Conservation (phyloP, 2,888 invertebrate species). For the Mylabris sibirica region DNA sequence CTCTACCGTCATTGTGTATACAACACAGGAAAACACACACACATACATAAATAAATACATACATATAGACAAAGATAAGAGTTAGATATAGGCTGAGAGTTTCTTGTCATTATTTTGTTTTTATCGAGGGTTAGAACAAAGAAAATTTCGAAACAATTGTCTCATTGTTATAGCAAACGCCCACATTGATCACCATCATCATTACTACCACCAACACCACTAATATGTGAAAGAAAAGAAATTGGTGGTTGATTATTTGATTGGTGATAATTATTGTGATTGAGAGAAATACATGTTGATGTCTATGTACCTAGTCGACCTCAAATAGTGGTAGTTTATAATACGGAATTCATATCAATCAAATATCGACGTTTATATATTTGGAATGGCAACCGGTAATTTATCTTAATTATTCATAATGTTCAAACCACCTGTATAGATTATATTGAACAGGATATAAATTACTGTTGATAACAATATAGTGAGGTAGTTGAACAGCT, state of each 20-base stretch:
- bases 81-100: neutral
- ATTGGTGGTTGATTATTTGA: constrained; percentile 9
- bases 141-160: constrained; percentile 6
- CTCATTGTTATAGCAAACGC: neutral
- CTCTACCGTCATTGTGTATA: neutral
- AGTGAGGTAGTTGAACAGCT: constrained; percentile 9
- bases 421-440: constrained; percentile 27
- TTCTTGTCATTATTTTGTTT: neutral
- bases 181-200: neutral
- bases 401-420: constrained; percentile 36
- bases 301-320: constrained; percentile 13
- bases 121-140: neutral
- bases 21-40: constrained; percentile 4
- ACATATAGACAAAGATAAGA: constrained; percentile 10
- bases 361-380: constrained; percentile 34
- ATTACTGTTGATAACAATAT: neutral
- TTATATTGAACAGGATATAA: constrained; percentile 17
- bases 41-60: too few relatives aligned
- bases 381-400: constrained; percentile 27
- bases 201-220: neutral
- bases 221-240: neutral
- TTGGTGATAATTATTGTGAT: constrained; percentile 22
- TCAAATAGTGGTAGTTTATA: constrained; percentile 24
- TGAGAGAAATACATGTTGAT: neutral
- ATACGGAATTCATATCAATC: constrained; percentile 28